These are phyloP conservation scores for Cyclophora punctaria DNA, from an alignment of 2,888 invertebrate genomes.

Conservation along the genomic window DNA sequence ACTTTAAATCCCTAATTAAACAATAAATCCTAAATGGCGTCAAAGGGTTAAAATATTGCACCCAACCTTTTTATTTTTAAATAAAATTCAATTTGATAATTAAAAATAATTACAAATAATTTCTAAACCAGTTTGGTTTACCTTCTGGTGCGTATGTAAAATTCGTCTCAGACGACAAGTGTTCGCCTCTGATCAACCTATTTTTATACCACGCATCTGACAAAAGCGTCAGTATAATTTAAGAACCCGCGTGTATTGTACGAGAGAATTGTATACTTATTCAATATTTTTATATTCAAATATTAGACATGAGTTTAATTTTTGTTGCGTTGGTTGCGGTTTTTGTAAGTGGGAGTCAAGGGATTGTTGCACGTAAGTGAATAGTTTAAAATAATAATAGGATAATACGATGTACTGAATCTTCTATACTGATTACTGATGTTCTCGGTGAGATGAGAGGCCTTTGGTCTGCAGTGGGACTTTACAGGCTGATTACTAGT, in stretches of 20 bases:
- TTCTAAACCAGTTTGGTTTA: not conserved
- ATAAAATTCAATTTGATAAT: too few species aligned
- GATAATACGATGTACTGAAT: too few species aligned
- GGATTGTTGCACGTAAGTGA: constrained; percentile 29
- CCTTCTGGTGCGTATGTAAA: constrained; percentile 4
- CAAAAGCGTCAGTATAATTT: constrained; percentile 23
- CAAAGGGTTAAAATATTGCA: too few species aligned
- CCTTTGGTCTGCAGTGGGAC: too few species aligned
- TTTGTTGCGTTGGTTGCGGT: constrained; percentile 12
- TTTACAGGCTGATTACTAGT: too few species aligned
- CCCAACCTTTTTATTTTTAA: too few species aligned
- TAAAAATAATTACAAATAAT: too few species aligned
- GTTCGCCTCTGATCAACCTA: not conserved
- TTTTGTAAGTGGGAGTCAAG: constrained; percentile 14
- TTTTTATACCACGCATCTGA: constrained; percentile 1
- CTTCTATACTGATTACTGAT: too few species aligned
- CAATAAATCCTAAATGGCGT: too few species aligned
- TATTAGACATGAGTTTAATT: constrained; percentile 18
- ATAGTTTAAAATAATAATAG: not conserved
- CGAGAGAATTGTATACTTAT: constrained; percentile 6
- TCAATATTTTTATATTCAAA: not conserved
- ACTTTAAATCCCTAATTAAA: too few species aligned
- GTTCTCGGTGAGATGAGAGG: too few species aligned
- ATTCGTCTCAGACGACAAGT: not conserved
- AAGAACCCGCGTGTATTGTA: constrained; percentile 20